phyloP scores from a whole-genome alignment of 2,888 invertebrate species.

The Spilarctia lutea region DNA sequence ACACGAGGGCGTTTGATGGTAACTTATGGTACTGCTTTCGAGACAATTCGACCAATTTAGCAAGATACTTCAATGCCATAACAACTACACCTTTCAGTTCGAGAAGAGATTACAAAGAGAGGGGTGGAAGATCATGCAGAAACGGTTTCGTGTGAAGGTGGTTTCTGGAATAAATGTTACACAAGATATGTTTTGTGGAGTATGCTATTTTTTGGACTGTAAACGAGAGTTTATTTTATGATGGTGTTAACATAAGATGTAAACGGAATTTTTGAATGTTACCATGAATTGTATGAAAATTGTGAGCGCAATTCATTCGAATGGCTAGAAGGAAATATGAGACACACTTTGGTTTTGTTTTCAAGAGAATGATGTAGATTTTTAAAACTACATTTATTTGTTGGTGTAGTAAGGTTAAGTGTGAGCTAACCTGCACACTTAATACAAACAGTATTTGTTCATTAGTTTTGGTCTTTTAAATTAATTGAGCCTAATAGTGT shows the following conservation, averaged over 20 bases:
- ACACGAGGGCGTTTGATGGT: slow-evolving; percentile 78
- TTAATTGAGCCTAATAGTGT: background rate
- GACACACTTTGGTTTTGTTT: slow-evolving; percentile 10
- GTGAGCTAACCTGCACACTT: background rate
- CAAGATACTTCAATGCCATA: slow-evolving; percentile 47
- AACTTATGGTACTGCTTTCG: slow-evolving; percentile 75
- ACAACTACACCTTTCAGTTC: slow-evolving; percentile 15
- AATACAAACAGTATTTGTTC: background rate
- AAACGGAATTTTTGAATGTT: slow-evolving; percentile 60
- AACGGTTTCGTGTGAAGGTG: slow-evolving; percentile 59
- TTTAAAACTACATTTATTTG: background rate
- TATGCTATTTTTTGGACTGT: slow-evolving; percentile 74
- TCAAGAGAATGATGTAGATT: background rate
- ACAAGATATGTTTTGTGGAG: slow-evolving; percentile 72
- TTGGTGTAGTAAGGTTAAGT: background rate
- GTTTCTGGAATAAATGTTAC: slow-evolving; percentile 67
- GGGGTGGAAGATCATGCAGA: slow-evolving; percentile 49
- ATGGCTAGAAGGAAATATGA: slow-evolving; percentile 31
- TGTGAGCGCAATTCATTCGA: slow-evolving; percentile 45
- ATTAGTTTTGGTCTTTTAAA: background rate
- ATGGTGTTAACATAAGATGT: slow-evolving; percentile 75
- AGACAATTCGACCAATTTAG: slow-evolving; percentile 60
- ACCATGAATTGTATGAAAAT: slow-evolving; percentile 49
- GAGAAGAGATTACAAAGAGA: slow-evolving; percentile 3
- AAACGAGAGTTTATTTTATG: slow-evolving; percentile 79